Evolutionary conservation across 2,113 vertebrate species (phyloP).

Genomic region (Eretmochelys imbricata): DNA sequence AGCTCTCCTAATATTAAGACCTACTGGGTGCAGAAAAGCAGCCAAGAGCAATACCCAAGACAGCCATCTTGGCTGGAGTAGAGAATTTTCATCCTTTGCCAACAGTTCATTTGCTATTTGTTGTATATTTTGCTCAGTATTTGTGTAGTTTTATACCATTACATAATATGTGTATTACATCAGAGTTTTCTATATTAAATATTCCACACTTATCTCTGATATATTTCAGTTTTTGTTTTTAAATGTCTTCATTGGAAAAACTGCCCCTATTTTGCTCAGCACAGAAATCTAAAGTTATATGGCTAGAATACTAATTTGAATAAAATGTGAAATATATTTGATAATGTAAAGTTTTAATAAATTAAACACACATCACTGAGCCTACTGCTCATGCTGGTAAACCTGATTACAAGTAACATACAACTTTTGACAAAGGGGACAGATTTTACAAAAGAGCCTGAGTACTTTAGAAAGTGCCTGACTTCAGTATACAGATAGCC

Average conservation of each 20-base stretch:
- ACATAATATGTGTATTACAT: neutral
- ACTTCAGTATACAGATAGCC: neutral
- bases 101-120: neutral
- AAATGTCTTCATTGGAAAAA: neutral
- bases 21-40: neutral
- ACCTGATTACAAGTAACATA: neutral
- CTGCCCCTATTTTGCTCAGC: neutral
- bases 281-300: accelerated
- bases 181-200: neutral
- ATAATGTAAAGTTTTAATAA: neutral
- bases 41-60: neutral
- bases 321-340: neutral
- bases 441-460: neutral
- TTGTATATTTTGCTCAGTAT: slow-evolving; percentile 53
- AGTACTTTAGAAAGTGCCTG: neutral
- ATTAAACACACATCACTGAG: neutral
- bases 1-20: neutral
- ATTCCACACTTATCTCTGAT: neutral
- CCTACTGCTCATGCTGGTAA: neutral
- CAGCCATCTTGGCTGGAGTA: neutral
- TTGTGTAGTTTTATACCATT: slow-evolving; percentile 35
- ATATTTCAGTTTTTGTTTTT: neutral
- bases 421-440: neutral
- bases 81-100: neutral
- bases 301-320: neutral